Conservation (phyloP, 2,113 vertebrate genomes). For the Monopterus albus region DNA sequence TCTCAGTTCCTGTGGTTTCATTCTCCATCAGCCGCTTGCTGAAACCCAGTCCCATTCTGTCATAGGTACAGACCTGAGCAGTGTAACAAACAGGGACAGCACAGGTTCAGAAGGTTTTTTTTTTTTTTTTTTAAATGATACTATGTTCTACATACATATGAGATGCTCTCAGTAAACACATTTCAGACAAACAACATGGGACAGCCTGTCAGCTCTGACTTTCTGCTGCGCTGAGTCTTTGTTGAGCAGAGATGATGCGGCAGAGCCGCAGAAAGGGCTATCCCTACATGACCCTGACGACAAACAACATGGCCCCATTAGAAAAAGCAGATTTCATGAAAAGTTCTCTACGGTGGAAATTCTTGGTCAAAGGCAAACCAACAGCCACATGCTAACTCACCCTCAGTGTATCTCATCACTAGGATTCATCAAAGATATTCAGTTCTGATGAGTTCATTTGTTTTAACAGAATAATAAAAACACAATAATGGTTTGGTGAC, state of each 20-base stretch:
- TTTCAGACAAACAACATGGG: constrained; percentile 70
- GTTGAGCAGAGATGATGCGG: constrained; percentile 60
- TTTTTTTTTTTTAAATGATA: neutral
- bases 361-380: constrained; percentile 1
- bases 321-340: constrained; percentile 2
- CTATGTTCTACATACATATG: constrained; percentile 9
- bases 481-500: too few species aligned
- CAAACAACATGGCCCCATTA: constrained; percentile 27
- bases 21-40: constrained; percentile 81
- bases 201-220: constrained; percentile 69
- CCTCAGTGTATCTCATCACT: neutral
- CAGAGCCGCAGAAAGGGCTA: constrained; percentile 46
- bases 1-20: constrained; percentile 81
- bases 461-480: neutral
- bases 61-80: constrained; percentile 83
- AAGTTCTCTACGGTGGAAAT: neutral
- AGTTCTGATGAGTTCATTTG: neutral
- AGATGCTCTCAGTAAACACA: constrained; percentile 29
- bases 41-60: constrained; percentile 84
- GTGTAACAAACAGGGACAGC: constrained; percentile 33
- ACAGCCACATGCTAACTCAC: neutral
- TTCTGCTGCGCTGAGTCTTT: constrained; percentile 44
- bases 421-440: neutral
- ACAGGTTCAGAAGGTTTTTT: neutral
- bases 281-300: constrained; percentile 40